Percentiles rank a stretch among this genome's conserved stretches.
Conservation (phyloP, 2,888 invertebrate species). For the Caenorhabditis sulstoni region DNA sequence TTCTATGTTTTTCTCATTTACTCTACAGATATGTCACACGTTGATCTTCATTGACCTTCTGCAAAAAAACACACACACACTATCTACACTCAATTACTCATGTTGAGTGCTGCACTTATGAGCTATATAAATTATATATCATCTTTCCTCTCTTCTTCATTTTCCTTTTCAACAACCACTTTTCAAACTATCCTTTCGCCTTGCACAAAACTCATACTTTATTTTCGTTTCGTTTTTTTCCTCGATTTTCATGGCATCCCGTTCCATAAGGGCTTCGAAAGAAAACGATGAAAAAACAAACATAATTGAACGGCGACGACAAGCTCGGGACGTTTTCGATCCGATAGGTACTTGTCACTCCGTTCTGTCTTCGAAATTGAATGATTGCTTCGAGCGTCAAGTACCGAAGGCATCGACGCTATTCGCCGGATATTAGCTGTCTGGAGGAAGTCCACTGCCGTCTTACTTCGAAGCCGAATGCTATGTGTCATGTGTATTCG, state of each 20-base stretch:
- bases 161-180: slow-evolving; percentile 31
- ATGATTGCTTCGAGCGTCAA: slow-evolving; percentile 24
- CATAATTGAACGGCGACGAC: slow-evolving; percentile 44
- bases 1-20: not conserved
- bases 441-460: not conserved
- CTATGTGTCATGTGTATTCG: not conserved
- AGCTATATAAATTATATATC: slow-evolving; percentile 58
- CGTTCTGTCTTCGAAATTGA: slow-evolving; percentile 41
- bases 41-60: not conserved
- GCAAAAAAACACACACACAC: slow-evolving; percentile 9
- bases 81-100: slow-evolving; percentile 46
- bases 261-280: not conserved
- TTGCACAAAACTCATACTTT: not conserved
- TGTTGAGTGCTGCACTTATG: slow-evolving; percentile 57
- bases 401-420: slow-evolving; percentile 23
- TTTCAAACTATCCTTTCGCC: slow-evolving; percentile 21
- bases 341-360: slow-evolving; percentile 47
- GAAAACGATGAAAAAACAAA: slow-evolving; percentile 1
- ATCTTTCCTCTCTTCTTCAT: slow-evolving; percentile 44
- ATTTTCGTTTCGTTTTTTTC: slow-evolving; percentile 5
- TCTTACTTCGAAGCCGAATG: not conserved
- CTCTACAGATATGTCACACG: not conserved
- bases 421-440: slow-evolving; percentile 2
- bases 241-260: not conserved
- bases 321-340: slow-evolving; percentile 30